phyloP scores from a whole-genome alignment of 2,113 vertebrate species.

The Peromyscus leucopus region DNA sequence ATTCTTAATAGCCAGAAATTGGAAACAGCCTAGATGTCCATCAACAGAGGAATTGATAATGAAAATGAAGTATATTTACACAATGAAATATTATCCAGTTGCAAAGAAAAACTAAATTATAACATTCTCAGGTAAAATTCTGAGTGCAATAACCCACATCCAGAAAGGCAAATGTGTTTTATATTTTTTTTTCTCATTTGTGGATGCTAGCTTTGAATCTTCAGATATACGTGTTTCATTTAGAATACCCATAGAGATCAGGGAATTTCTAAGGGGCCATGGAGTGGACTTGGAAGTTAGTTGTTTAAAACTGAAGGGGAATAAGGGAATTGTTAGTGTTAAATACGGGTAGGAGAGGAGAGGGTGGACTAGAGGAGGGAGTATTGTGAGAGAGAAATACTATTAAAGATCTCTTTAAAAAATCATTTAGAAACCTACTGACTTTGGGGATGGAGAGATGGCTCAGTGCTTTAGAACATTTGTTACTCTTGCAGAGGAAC shows the following conservation, averaged over 20 bases:
- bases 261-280: not conserved
- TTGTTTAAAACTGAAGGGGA: not conserved
- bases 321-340: not conserved
- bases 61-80: not conserved
- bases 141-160: not conserved
- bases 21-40: not conserved
- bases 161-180: not conserved
- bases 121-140: not conserved
- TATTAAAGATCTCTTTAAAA: not conserved
- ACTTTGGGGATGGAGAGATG: not conserved
- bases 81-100: not conserved
- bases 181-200: not conserved
- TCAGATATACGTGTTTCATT: not conserved
- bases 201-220: not conserved
- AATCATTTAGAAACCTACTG: not conserved
- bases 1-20: not conserved
- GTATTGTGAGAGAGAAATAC: not conserved
- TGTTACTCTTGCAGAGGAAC: not conserved
- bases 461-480: not conserved
- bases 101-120: not conserved
- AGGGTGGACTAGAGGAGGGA: not conserved
- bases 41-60: too few species aligned
- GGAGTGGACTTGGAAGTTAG: not conserved
- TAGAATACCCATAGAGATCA: not conserved
- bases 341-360: not conserved